phyloP scores from a whole-genome alignment of 1,140 invertebrate genomes.

The Sycophaga agraensis region DNA sequence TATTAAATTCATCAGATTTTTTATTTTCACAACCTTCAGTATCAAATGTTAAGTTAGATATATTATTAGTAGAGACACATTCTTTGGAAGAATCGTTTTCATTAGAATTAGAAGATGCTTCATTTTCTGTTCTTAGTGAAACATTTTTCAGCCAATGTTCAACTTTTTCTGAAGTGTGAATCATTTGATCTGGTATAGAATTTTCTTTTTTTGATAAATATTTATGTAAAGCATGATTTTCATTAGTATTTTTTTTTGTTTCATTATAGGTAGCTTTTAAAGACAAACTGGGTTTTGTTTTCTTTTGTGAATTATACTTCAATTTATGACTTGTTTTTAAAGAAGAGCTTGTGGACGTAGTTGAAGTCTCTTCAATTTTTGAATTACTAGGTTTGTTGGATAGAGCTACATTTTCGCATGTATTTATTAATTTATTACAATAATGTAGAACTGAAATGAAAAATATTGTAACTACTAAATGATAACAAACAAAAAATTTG shows the following conservation, averaged over 20 bases:
- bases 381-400: background rate
- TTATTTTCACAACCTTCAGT: background rate
- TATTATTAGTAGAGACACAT: background rate
- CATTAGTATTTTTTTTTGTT: background rate
- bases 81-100: background rate
- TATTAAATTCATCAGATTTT: background rate
- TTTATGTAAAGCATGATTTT: background rate
- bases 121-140: background rate
- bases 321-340: background rate
- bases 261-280: background rate
- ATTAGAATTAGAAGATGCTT: background rate
- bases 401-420: constrained; percentile 14
- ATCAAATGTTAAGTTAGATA: background rate
- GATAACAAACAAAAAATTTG: background rate
- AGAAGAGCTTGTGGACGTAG: background rate
- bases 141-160: constrained; percentile 24
- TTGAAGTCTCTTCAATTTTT: background rate
- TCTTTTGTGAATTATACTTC: background rate
- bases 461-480: background rate
- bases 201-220: constrained; percentile 6
- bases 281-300: background rate
- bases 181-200: background rate
- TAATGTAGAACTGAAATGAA: constrained; percentile 9
- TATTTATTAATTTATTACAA: background rate
- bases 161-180: constrained; percentile 21